These are phyloP conservation scores for Amia ocellicauda DNA, from an alignment of 2,113 vertebrate genomes.

Conservation along the genomic window DNA sequence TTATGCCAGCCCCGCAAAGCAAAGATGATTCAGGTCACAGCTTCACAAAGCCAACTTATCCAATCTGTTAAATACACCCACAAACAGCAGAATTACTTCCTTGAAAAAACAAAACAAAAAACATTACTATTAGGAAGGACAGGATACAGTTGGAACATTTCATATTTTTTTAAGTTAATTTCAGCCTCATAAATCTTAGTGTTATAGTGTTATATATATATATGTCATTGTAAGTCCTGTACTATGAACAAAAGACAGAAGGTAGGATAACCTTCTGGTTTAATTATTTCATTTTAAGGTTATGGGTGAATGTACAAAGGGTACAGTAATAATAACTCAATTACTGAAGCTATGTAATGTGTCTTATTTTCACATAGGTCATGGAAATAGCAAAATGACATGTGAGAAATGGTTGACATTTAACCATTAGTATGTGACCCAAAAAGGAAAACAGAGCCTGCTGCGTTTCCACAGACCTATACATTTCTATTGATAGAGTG, in stretches of 20 bases:
- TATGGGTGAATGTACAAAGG: background rate
- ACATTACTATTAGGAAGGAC: conserved; percentile 30
- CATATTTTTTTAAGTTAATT: too few species aligned
- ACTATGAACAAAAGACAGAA: too few species aligned
- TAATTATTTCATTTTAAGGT: background rate
- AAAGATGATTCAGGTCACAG: conserved; percentile 20
- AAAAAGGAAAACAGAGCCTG: background rate
- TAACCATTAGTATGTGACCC: background rate
- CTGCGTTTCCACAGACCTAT: background rate
- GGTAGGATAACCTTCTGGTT: background rate
- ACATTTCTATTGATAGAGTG: background rate
- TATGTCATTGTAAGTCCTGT: too few species aligned
- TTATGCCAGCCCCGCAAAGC: conserved; percentile 11
- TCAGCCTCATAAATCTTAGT: too few species aligned
- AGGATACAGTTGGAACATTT: too few species aligned
- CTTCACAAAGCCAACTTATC: conserved; percentile 1
- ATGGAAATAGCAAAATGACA: background rate
- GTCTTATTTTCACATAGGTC: background rate
- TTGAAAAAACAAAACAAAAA: conserved; percentile 4
- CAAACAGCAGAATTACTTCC: background rate
- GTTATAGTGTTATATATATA: too few species aligned
- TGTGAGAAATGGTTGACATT: background rate
- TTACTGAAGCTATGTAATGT: background rate
- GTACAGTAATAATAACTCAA: background rate
- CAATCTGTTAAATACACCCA: too few species aligned